These are phyloP conservation scores for Ceratotherium simum DNA, from an alignment of 2,113 vertebrate genomes.

Conservation along the genomic window DNA sequence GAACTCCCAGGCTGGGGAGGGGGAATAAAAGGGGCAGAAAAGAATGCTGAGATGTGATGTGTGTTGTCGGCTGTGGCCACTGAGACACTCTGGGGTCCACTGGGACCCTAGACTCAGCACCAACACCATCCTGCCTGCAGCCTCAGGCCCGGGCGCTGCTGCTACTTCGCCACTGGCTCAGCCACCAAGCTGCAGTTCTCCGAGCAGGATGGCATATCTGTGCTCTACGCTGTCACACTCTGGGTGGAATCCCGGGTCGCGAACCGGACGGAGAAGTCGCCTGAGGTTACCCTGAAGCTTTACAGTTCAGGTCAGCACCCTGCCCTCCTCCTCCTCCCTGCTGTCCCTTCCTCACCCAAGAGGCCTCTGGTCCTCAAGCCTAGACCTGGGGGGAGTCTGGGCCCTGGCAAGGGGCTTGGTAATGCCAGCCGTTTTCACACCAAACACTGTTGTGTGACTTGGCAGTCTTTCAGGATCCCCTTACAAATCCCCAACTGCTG, in stretches of 20 bases:
- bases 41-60: not conserved
- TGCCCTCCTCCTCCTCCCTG: rapidly evolving
- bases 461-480: not conserved
- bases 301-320: conserved; percentile 73
- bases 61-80: rapidly evolving
- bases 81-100: not conserved
- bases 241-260: conserved; percentile 81
- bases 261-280: not conserved
- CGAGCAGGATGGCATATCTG: rapidly evolving
- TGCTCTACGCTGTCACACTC: not conserved
- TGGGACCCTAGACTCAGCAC: not conserved
- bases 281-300: conserved; percentile 68
- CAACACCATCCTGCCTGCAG: not conserved
- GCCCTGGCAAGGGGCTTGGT: not conserved
- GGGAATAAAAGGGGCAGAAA: not conserved
- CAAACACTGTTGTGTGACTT: not conserved
- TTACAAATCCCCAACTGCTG: not conserved
- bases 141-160: not conserved
- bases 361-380: not conserved
- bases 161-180: rapidly evolving
- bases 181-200: not conserved
- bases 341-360: rapidly evolving
- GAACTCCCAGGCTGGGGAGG: not conserved
- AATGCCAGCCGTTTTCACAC: too few species aligned
- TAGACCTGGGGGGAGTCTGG: not conserved